A percentile compares a stretch with the other conserved stretches of the same genome.
phyloP scores from a whole-genome alignment of 1,140 invertebrate species.

The Halesus radiatus region DNA sequence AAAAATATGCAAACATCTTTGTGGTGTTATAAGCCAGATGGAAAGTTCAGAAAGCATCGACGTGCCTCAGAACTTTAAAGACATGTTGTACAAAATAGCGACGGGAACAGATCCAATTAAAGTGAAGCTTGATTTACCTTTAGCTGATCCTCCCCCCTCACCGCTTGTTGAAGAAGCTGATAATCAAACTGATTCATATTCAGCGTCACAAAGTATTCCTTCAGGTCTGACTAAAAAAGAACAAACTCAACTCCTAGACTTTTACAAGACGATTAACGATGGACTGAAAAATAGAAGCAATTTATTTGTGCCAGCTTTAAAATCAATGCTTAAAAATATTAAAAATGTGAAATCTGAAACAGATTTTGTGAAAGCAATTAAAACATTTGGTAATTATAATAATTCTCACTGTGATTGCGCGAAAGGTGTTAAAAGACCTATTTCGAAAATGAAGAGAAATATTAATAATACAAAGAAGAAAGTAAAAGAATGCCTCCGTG shows the following conservation, averaged over 20 bases:
- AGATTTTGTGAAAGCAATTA: constrained; percentile 37
- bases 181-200: constrained; percentile 8
- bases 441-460: constrained; percentile 19
- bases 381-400: constrained; percentile 45
- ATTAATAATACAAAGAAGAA: background rate
- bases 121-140: background rate
- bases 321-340: constrained; percentile 50
- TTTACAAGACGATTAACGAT: constrained; percentile 46
- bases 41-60: constrained; percentile 42
- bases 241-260: constrained; percentile 34
- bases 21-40: constrained; percentile 51
- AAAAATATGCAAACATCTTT: constrained; percentile 53
- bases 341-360: constrained; percentile 48
- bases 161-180: background rate
- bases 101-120: constrained; percentile 40
- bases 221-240: constrained; percentile 40
- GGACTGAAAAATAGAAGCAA: constrained; percentile 50
- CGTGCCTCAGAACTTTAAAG: constrained; percentile 50
- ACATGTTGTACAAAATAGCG: constrained; percentile 48
- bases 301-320: constrained; percentile 50
- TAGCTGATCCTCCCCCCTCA: background rate
- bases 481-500: background rate
- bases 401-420: background rate
- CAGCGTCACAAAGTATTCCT: background rate
- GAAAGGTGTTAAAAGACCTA: constrained; percentile 5